Evolutionary conservation across 2,113 vertebrate species (phyloP), one percentile per base, ranked within the genome.

Genomic region (Stercorarius parasiticus): DNA sequence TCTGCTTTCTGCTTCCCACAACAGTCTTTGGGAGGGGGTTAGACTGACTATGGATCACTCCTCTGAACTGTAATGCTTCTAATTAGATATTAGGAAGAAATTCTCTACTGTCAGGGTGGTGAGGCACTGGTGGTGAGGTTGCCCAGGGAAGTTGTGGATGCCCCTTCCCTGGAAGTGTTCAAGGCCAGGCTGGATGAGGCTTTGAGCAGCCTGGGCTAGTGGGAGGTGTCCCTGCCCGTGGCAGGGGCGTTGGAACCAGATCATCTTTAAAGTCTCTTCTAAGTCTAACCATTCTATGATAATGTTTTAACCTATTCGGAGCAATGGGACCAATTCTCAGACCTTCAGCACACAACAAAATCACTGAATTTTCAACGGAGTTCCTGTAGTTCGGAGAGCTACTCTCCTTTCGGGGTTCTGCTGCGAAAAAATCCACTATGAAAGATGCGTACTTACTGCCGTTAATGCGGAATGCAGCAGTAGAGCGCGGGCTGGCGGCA

Each of bases 271-370:
- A 8, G 45, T 45, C 45, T 9, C 45, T 45, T 45, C 18, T 18
- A 45, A 19, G 18, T 19, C 18, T 18, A 45, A 45, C 18, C 45
- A 12, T 49, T 49, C 47, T 22, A 12, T 49, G 47, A 49, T 3
- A 0, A 3, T 4, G 40, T 5, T 56, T 13, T 34, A 20, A 47
- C 17, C 1, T 1, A 1, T 1, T 10, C 16, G 19, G 9, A n/a
- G 47, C 16, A 5, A 7, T 0, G 2, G 20, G 13, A 18, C 29
- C 61, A 5, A 11, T 17, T 36, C 22, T 17, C 3, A 6, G 18
- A 21, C 32, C 50, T 36, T 52, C 34, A 2, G 81, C 42, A 8
- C 38, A 3, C 7, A 9, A 13, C 4, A 1, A 1, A 13, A 26
- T 1, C 22, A 36, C 36, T 5, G 0, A 2, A 7, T 56, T 38